Evolutionary conservation across 2,888 invertebrate genomes (phyloP).

Genomic region (Halocaridina rubra): DNA sequence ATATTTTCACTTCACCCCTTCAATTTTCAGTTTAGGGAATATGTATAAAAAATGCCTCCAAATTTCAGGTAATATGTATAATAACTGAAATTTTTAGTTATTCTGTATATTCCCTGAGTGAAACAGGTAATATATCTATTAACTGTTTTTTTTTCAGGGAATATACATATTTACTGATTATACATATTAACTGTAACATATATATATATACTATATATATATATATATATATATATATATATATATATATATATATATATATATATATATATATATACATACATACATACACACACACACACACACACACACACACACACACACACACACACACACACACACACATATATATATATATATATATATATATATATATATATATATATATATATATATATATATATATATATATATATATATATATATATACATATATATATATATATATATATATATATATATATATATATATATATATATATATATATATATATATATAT

Average conservation of each 20-base stretch:
- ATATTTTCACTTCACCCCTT: too few relatives aligned
- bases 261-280: conserved; percentile 10
- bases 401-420: conserved; percentile 22
- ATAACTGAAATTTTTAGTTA: too few relatives aligned
- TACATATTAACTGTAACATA: too few relatives aligned
- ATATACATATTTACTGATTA: too few relatives aligned
- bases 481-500: conserved; percentile 29
- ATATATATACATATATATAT: conserved; percentile 17
- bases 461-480: conserved; percentile 19
- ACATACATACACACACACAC: not conserved
- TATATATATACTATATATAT: too few relatives aligned
- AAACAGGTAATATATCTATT: too few relatives aligned
- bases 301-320: not conserved
- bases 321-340: not conserved
- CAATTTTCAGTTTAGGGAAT: too few relatives aligned
- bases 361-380: conserved; percentile 27
- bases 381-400: conserved; percentile 18
- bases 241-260: not conserved
- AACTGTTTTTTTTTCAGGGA: too few relatives aligned
- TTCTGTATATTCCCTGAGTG: too few relatives aligned
- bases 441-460: conserved; percentile 13
- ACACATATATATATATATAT: conserved; percentile 24
- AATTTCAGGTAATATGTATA: too few relatives aligned
- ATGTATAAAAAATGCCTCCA: too few relatives aligned
- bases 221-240: not conserved